Percentiles rank a stretch among this genome's conserved stretches.
phyloP scores from a whole-genome alignment of 2,113 vertebrate genomes.

The Sardina pilchardus region DNA sequence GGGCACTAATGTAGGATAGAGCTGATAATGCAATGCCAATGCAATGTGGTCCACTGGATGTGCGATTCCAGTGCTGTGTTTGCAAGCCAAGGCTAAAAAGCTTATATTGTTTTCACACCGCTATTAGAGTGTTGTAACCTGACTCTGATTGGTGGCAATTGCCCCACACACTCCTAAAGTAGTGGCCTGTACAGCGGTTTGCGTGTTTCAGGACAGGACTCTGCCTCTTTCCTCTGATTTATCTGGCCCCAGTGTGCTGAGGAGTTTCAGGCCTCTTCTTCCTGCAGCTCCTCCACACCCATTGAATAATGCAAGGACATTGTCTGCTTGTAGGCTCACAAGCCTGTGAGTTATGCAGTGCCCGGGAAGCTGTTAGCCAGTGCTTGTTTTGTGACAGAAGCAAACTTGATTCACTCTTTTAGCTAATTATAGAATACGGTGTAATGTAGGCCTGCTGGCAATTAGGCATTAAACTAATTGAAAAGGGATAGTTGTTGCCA shows the following conservation, averaged over 20 bases:
- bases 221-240: background rate
- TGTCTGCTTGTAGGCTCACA: conserved; percentile 12
- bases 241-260: background rate
- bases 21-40: background rate
- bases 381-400: background rate
- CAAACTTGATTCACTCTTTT: background rate
- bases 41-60: background rate
- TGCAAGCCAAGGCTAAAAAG: background rate
- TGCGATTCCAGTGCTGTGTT: background rate
- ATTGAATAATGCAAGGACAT: conserved; percentile 7
- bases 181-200: background rate
- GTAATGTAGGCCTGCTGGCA: background rate
- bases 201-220: background rate
- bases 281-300: background rate
- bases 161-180: background rate
- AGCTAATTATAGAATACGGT: background rate
- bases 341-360: background rate
- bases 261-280: background rate
- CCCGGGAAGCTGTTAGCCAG: background rate
- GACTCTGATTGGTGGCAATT: background rate
- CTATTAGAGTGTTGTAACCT: background rate
- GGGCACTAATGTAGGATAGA: background rate
- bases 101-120: background rate
- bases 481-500: conserved; percentile 7
- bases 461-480: background rate